Base-by-base conservation (phyloP, 2,797 vertebrate species). In the Myiothlypis chrysogaster region DNA sequence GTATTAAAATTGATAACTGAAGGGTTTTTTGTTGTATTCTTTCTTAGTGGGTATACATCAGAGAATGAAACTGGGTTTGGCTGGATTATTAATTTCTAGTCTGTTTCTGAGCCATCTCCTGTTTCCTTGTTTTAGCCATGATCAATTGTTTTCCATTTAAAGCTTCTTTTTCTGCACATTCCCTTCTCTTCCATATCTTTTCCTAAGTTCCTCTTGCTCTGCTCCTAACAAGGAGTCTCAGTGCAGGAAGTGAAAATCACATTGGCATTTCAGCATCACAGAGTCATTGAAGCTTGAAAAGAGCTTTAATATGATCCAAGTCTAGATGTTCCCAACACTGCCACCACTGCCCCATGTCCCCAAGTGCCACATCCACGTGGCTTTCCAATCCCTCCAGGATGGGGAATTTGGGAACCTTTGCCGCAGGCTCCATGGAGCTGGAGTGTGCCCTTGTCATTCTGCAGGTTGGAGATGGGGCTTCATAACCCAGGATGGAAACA, bases 21-120 rank as follows among this genome's bases (percentile, higher is more conserved):
- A 9, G 5, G 5, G 2, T 8, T 0, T 35, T 63, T 44, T 18
- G 23, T 37, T 34, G 7, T 21, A 1, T 70, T 37, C 5, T 16
- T 64, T 43, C 39, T 28, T 49, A 4, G 25, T 39, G 22, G 53
- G 27, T 44, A 5, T 19, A 2, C 30, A 15, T 55, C 47, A 21
- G 2, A n/a, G 34, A 55, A 49, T 27, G 11, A 47, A 68, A 12
- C 17, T 41, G 13, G 23, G 9, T 78, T 82, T 61, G 35, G 15
- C 22, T 50, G 17, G 13, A 19, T 77, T 78, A n/a, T 39, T 41
- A 16, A 24, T 72, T 52, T 37, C 14, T 14, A 5, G 16, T 7
- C 0, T 72, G 12, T 55, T 82, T 68, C 37, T 39, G 23, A 76
- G 25, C 32, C 59, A 19, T 24, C 30, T 53, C 35, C 17, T 69